phyloP scores from a whole-genome alignment of 2,797 vertebrate species.

The Pangasius djambal region DNA sequence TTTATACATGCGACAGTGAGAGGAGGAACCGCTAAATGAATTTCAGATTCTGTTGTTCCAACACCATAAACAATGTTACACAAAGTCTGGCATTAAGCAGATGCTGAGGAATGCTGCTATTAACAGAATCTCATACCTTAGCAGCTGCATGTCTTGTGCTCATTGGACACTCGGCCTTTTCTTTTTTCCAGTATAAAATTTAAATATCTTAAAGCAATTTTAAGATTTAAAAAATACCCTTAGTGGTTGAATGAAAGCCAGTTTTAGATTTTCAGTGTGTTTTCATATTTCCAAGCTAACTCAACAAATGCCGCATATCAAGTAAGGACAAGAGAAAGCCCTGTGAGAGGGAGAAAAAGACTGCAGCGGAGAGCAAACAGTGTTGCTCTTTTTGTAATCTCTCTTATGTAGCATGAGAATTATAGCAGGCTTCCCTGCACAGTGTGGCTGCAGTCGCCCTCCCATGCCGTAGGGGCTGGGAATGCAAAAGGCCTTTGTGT shows the following conservation, averaged over 20 bases:
- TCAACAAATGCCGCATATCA: slow-evolving; percentile 28
- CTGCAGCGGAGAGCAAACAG: slow-evolving; percentile 19
- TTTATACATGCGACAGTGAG: slow-evolving; percentile 71
- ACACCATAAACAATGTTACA: slow-evolving; percentile 72
- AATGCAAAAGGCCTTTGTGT: slow-evolving; percentile 69
- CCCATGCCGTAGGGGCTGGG: slow-evolving; percentile 56
- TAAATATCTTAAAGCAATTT: not conserved
- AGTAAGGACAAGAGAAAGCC: slow-evolving; percentile 16
- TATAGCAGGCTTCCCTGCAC: slow-evolving; percentile 44
- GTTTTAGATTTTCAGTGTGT: not conserved
- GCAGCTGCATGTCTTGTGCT: slow-evolving; percentile 19
- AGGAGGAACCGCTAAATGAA: slow-evolving; percentile 77
- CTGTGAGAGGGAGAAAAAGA: slow-evolving; percentile 17
- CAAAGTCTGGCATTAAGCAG: slow-evolving; percentile 61
- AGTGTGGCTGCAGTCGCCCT: slow-evolving; percentile 56
- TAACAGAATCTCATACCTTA: slow-evolving; percentile 41
- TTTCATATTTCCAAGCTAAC: not conserved
- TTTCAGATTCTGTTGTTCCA: slow-evolving; percentile 77
- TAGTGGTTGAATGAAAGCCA: not conserved
- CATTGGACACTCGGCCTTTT: not conserved
- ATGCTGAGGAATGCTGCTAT: slow-evolving; percentile 43
- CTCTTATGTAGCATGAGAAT: slow-evolving; percentile 52
- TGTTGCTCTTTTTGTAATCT: slow-evolving; percentile 48
- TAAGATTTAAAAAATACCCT: not conserved
- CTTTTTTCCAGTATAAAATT: not conserved